Evolutionary conservation across 2,888 invertebrate genomes (phyloP).

Genomic region (Sphecodes monilicornis): DNA sequence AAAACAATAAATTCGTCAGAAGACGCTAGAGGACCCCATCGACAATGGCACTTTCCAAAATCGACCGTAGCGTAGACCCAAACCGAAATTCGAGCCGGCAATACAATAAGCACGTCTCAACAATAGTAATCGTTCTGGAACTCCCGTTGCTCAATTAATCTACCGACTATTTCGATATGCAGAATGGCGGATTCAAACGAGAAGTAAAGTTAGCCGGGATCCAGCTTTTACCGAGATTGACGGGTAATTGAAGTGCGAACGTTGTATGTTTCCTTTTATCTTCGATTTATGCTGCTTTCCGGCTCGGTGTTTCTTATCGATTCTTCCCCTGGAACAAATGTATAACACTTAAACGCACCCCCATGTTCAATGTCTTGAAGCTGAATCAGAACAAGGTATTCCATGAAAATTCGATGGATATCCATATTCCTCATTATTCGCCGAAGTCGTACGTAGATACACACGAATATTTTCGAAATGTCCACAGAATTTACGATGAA

Average conservation of each 20-base stretch:
- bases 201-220: constrained; percentile 30
- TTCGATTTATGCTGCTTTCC: constrained; percentile 27
- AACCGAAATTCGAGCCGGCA: too few species aligned
- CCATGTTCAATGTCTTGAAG: constrained; percentile 17
- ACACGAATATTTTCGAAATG: constrained; percentile 22
- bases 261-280: constrained; percentile 43
- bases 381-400: constrained; percentile 41
- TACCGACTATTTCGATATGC: neutral
- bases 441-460: neutral
- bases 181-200: constrained; percentile 23
- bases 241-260: constrained; percentile 47
- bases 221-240: constrained; percentile 48
- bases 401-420: constrained; percentile 46
- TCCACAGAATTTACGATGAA: neutral
- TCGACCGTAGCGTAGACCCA: too few species aligned
- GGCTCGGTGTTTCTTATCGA: constrained; percentile 39
- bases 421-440: constrained; percentile 33
- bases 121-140: neutral
- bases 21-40: too few species aligned
- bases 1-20: too few species aligned
- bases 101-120: too few species aligned
- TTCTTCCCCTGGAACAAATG: constrained; percentile 22
- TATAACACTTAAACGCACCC: constrained; percentile 29
- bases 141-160: neutral
- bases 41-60: too few species aligned